Base-by-base conservation (phyloP, 2,113 vertebrate genomes). In the Formicarius rufipectus region DNA sequence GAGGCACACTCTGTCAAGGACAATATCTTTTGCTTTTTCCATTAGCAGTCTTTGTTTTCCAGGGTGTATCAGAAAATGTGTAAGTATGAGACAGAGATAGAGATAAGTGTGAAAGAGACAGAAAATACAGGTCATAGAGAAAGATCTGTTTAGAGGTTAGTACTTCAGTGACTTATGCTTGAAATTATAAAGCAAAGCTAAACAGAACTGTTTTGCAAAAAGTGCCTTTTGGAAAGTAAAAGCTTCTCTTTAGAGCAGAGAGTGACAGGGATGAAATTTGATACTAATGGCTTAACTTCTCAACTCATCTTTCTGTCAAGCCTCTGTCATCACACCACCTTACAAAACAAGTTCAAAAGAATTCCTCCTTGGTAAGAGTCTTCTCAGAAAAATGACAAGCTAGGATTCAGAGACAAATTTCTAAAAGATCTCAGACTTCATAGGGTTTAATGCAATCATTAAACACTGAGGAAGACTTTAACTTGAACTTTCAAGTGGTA, bases 201-300 rank as follows among this genome's bases (percentile, higher is more conserved):
- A 87, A 83, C 0, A 1, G 67, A 91, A 87, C 96, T 94, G 66
- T 77, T 58, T 59, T 52, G 18, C 14, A 81, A 75, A 93, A 93
- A 64, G 7, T 56, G 68, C 3, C 0, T 72, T 87, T 91, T 35
- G 14, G 27, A 85, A 92, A 77, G 27, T 67, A 50, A 93, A 95
- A 91, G 9, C 20, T 73, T 2, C 11, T 93, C 13, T 91, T 89
- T 85, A 83, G 39, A 93, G 21, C 4, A 31, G 6, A 37, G 45
- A 95, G 45, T 73, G 78, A 95, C 84, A 95, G 77, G 75, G 67
- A 80, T 94, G 78, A 93, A 95, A 91, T 95, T 85, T 87, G 74
- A 94, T 67, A 92, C 86, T 89, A 91, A 89, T 49, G 40, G 58
- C 18, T 95, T 94, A 90, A 71, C 50, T 95, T 95, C 58, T 91